Percentiles rank a stretch among this genome's conserved stretches.
Conservation (phyloP, 2,888 invertebrate species). For the Pherbina coryleti region DNA sequence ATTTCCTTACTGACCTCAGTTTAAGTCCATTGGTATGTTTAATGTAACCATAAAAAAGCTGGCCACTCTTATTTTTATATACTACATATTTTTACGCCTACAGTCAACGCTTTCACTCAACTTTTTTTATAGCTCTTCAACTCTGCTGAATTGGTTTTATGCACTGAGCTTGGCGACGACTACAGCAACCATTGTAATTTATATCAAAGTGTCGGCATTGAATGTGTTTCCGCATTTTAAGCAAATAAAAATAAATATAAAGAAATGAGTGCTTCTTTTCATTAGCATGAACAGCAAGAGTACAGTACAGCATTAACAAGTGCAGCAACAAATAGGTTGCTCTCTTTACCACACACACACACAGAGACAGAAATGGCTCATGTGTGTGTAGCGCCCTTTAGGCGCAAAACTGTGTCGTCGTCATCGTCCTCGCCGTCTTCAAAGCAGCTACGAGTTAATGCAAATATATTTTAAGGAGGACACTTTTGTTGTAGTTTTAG, state of each 20-base stretch:
- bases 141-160: background rate
- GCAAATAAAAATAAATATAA: slow-evolving; percentile 16
- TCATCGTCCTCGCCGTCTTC: background rate
- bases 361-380: slow-evolving; percentile 31
- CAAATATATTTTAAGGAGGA: background rate
- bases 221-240: slow-evolving; percentile 21
- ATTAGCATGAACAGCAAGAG: background rate
- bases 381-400: background rate
- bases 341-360: background rate
- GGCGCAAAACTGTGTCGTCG: background rate
- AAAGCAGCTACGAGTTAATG: too few species aligned
- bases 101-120: background rate
- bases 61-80: background rate
- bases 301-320: slow-evolving; percentile 6
- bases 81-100: background rate
- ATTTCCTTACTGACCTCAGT: too few species aligned
- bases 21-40: too few species aligned
- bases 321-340: background rate
- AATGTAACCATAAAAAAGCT: background rate
- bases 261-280: background rate
- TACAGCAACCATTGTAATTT: background rate
- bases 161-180: background rate
- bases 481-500: too few species aligned
- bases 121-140: background rate
- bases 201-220: slow-evolving; percentile 32